Conservation (phyloP, 2,113 vertebrate species). For the Etheostoma spectabile region DNA sequence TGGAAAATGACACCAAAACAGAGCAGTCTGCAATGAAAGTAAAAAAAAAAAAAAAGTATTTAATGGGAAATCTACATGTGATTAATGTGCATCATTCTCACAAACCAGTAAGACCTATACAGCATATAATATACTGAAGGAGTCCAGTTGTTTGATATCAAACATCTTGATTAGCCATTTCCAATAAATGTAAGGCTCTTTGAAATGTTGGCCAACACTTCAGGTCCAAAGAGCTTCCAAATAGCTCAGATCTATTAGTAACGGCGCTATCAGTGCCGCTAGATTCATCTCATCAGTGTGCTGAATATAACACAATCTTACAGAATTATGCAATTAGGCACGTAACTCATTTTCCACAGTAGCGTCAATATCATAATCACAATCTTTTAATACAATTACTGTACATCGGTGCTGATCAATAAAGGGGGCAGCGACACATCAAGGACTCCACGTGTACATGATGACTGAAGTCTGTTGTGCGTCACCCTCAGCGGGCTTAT, state of each 20-base stretch:
- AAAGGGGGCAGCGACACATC: constrained; percentile 34
- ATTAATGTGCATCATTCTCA: background rate
- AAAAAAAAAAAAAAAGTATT: background rate
- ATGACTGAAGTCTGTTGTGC: constrained; percentile 51
- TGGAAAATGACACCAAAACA: constrained; percentile 9
- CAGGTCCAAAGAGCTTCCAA: constrained; percentile 65
- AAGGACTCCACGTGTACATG: constrained; percentile 73
- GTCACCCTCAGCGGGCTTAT: constrained; percentile 74
- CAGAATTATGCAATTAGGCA: background rate
- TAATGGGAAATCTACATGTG: background rate
- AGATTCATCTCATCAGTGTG: background rate
- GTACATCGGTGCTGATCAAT: constrained; percentile 34
- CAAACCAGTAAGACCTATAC: background rate
- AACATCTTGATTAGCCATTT: background rate
- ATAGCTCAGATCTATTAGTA: background rate
- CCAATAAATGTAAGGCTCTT: background rate
- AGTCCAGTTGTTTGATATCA: background rate
- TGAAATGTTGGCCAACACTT: constrained; percentile 20
- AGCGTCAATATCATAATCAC: background rate
- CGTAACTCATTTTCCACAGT: background rate
- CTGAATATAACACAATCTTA: background rate
- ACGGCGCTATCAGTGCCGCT: constrained; percentile 41
- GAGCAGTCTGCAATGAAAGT: background rate
- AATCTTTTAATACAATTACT: constrained; percentile 1
- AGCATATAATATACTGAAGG: background rate